A percentile compares a stretch with the other conserved stretches of the same genome.
Conservation (phyloP, 37 sponge, comb jelly and placozoan genomes). For the Eunapius fragilis region DNA sequence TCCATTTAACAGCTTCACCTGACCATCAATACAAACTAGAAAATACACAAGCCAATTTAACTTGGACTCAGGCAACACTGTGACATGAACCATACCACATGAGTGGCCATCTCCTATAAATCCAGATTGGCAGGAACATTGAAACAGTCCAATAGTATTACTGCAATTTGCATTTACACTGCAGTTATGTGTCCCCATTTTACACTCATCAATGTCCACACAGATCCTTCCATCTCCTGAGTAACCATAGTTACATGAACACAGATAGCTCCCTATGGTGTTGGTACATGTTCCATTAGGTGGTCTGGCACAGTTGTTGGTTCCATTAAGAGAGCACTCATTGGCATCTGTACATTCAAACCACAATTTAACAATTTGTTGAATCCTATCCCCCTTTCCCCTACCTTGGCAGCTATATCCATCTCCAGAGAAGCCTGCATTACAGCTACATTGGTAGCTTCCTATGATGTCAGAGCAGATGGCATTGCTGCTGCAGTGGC, state of each 20-base stretch:
- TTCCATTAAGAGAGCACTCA: conserved; percentile 25
- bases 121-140: conserved; percentile 40
- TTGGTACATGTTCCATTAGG: conserved; percentile 39
- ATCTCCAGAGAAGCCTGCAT: conserved; percentile 33
- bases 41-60: neutral
- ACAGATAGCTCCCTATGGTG: conserved; percentile 46
- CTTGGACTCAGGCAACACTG: neutral
- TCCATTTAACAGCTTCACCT: conserved; percentile 18
- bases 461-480: conserved; percentile 40
- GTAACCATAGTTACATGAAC: conserved; percentile 50
- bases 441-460: conserved; percentile 48
- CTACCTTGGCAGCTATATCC: conserved; percentile 17
- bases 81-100: neutral
- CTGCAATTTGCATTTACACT: conserved; percentile 19
- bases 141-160: conserved; percentile 38
- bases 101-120: conserved; percentile 14
- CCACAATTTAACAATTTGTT: neutral
- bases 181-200: neutral
- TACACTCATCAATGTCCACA: conserved; percentile 57
- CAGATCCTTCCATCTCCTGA: conserved; percentile 11
- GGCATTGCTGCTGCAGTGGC: conserved; percentile 22
- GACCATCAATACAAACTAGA: conserved; percentile 41
- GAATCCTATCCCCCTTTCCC: neutral
- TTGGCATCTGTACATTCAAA: conserved; percentile 22
- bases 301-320: neutral